Percentiles rank a stretch among this genome's conserved stretches.
phyloP scores from a whole-genome alignment of 2,888 invertebrate species.

The Cheilosia pagana region DNA sequence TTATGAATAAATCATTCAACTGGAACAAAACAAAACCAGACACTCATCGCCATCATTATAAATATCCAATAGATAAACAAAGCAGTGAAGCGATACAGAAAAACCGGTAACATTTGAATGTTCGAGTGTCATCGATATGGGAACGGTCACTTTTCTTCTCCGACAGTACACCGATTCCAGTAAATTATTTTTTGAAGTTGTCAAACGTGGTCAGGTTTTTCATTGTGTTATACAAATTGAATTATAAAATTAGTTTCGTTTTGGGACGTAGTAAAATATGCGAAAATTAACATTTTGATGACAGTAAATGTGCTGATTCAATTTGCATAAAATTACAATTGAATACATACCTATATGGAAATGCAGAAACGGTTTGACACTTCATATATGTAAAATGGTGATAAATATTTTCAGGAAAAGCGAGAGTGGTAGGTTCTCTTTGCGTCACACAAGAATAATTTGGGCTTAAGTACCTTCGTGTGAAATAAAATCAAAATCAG shows the following conservation, averaged over 20 bases:
- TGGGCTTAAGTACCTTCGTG: no score
- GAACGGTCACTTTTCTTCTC: slow-evolving; percentile 7
- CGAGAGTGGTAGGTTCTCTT: neutral
- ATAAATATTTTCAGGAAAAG: neutral
- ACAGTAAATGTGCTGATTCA: neutral
- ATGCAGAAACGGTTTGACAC: neutral
- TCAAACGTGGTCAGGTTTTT: neutral
- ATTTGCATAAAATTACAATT: neutral
- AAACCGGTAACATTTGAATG: neutral
- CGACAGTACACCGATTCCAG: neutral
- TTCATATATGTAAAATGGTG: no score
- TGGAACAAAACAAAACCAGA: neutral
- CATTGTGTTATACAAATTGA: neutral
- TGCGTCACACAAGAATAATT: no score
- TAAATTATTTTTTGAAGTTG: neutral
- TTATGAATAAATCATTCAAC: neutral
- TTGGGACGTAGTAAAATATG: neutral
- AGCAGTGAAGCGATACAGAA: neutral
- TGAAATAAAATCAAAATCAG: no score
- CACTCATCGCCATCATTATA: neutral
- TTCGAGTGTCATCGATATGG: slow-evolving; percentile 4
- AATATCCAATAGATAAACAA: neutral
- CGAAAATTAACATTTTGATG: slow-evolving; percentile 1
- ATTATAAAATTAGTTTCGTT: neutral
- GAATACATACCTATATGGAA: no score